Evolutionary conservation across 2,797 vertebrate genomes (phyloP).

Genomic region (Xerus rutilus): DNA sequence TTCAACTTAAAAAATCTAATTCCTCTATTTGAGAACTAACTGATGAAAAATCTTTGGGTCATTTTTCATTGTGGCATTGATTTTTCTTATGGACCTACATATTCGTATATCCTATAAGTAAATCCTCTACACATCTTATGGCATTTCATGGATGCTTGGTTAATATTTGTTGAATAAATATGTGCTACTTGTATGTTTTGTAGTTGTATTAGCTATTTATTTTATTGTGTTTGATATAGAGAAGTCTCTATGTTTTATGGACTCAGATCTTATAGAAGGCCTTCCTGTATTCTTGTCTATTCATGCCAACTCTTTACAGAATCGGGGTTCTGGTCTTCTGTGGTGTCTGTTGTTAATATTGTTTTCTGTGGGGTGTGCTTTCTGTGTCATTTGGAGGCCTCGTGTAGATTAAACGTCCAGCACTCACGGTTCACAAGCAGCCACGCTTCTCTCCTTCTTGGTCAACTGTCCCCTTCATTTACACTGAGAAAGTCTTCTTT

Average conservation of each 20-base stretch:
- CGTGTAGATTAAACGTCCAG: neutral
- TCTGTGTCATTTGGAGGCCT: neutral
- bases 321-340: neutral
- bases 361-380: neutral
- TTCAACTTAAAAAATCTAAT: slow-evolving; percentile 17
- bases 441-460: neutral
- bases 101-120: neutral
- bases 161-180: too few species aligned
- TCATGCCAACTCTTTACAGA: neutral
- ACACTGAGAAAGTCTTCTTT: neutral
- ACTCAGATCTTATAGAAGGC: neutral
- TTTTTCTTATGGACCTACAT: neutral
- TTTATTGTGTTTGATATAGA: neutral
- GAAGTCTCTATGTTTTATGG: neutral
- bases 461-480: neutral
- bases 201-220: neutral
- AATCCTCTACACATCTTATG: neutral
- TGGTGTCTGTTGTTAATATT: neutral
- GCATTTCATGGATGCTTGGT: too few species aligned
- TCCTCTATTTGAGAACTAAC: neutral
- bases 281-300: neutral
- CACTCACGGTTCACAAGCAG: neutral
- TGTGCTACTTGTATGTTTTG: neutral
- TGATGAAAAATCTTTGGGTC: slow-evolving; percentile 22
- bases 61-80: neutral